Evolutionary conservation across 2,113 vertebrate genomes (phyloP).

Genomic region (Tragulus kanchil): DNA sequence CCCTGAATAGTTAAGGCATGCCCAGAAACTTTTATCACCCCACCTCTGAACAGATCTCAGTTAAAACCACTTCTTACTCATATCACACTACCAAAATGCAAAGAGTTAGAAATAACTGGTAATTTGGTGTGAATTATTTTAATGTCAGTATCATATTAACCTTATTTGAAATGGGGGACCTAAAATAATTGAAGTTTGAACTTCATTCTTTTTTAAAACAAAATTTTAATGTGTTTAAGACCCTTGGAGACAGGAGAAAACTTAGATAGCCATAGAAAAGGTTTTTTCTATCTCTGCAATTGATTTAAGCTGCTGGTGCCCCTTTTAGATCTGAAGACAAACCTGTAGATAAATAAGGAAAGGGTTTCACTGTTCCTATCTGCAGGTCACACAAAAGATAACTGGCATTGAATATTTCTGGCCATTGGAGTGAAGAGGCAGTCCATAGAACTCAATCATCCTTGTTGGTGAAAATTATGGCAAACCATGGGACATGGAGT

Average conservation of each 20-base stretch:
- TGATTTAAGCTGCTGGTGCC: not conserved
- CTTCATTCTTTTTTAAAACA: not conserved
- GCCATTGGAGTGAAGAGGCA: not conserved
- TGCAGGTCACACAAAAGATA: not conserved
- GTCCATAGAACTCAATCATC: not conserved
- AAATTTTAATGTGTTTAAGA: not conserved
- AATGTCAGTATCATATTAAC: not conserved
- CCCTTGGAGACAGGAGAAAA: not conserved
- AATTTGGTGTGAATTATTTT: not conserved
- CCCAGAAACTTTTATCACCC: not conserved
- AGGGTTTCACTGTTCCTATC: not conserved
- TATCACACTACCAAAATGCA: not conserved
- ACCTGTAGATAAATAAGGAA: not conserved
- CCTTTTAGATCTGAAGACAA: not conserved
- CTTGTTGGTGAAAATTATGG: not conserved
- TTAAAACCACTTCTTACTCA: not conserved
- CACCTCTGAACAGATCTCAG: not conserved
- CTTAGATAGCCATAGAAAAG: not conserved
- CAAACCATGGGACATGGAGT: not conserved
- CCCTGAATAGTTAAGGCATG: not conserved
- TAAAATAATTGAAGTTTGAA: not conserved
- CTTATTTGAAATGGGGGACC: not conserved
- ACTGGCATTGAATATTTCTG: not conserved
- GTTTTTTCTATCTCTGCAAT: not conserved
- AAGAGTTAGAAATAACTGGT: not conserved